phyloP scores from a whole-genome alignment of 2,113 vertebrate genomes.

The Kryptolebias marmoratus region DNA sequence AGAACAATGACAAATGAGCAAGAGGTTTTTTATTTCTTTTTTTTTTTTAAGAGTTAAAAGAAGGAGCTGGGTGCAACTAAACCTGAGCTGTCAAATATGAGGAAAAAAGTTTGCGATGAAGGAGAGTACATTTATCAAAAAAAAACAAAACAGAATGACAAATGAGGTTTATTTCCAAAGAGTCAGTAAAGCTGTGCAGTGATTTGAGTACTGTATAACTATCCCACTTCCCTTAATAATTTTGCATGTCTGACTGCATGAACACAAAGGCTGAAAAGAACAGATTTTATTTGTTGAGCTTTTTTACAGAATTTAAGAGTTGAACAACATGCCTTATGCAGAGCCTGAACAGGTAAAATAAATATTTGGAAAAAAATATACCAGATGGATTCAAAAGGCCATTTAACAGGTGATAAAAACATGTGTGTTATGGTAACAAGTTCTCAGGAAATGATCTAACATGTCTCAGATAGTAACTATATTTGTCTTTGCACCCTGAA shows the following conservation, averaged over 20 bases:
- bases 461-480: too few species aligned
- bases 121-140: conserved; percentile 13
- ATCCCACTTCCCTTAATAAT: background rate
- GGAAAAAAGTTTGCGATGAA: conserved; percentile 27
- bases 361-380: too few species aligned
- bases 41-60: conserved; percentile 57
- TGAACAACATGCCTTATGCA: too few species aligned
- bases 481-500: too few species aligned
- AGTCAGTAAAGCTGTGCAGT: background rate
- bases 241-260: background rate
- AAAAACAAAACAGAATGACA: conserved; percentile 1
- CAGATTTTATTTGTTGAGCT: too few species aligned
- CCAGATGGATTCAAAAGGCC: too few species aligned
- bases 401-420: too few species aligned
- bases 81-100: conserved; percentile 24
- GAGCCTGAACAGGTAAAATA: too few species aligned
- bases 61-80: conserved; percentile 41
- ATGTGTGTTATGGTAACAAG: too few species aligned
- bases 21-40: conserved; percentile 53
- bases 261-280: background rate
- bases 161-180: conserved; percentile 7
- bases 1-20: conserved; percentile 67
- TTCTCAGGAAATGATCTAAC: too few species aligned
- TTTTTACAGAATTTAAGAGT: too few species aligned
- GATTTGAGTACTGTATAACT: background rate